Evolutionary conservation across 2,888 invertebrate genomes (phyloP), one percentile per base, ranked within the genome.

Genomic region (Zygogramma bicolorata): DNA sequence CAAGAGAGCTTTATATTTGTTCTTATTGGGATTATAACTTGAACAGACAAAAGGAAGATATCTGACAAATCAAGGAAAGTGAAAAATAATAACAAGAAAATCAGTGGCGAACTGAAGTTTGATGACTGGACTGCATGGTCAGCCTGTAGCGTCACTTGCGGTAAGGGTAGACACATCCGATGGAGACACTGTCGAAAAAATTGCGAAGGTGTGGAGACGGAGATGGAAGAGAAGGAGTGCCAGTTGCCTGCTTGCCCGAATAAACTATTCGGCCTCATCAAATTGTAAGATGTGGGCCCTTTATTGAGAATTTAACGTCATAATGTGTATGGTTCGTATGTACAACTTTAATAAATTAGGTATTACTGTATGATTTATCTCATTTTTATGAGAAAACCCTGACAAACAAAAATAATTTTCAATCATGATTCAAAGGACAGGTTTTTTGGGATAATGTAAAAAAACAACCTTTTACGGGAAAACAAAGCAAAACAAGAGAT

Each of bases 121-220:
- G 86, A 85, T 31, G 82, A 84, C 42, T 92, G 92, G 92, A 89
- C 88, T 3, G 82, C 87, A 15, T 92, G 91, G 91, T 89, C 90
- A n/a, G 85, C 88, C n/a, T 92, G 92, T 82, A 89, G 90, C 70
- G 92, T 91, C 0, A 89, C 89, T 29, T 92, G 92, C 80, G 92
- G 92, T 0, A 89, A 88, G 79, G 92, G 92, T 3, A 84, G 90
- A 22, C 85, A 90, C 77, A 90, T 89, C 75, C 84, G 92, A 27
- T 90, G 89, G 86, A 85, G 92, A 25, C 87, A 88, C 70, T 91
- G 91, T 80, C 71, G 86, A 70, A 82, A 81, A 31, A 84, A 86
- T 69, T 88, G 88, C 73, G 78, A 82, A 6, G 84, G 81, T 3
- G 85, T 87, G 5, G 88, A 89, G 75, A 88, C 87, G 2, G 89